These are phyloP conservation scores for Clarias batrachus DNA, from an alignment of 2,113 vertebrate genomes.

Conservation along the genomic window DNA sequence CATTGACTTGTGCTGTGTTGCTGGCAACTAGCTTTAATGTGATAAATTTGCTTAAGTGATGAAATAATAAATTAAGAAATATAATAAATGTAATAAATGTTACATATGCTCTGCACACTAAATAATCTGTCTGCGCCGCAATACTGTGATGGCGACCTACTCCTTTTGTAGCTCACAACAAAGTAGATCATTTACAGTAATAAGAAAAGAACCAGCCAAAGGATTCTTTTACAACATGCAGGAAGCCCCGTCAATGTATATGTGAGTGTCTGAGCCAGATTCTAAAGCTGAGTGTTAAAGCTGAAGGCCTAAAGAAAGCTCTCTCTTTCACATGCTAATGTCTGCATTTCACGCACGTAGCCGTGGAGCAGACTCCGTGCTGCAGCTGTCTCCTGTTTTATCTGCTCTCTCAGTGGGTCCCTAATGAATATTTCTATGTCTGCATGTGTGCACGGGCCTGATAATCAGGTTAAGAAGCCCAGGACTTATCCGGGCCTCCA, in stretches of 20 bases:
- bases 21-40: too few species aligned
- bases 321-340: constrained; percentile 73
- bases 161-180: constrained; percentile 20
- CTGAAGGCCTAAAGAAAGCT: constrained; percentile 64
- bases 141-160: constrained; percentile 29
- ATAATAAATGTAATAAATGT: neutral
- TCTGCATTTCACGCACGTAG: constrained; percentile 61
- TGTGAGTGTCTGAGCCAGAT: constrained; percentile 28
- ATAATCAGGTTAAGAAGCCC: constrained; percentile 77
- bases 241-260: constrained; percentile 18
- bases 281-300: constrained; percentile 57
- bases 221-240: constrained; percentile 32
- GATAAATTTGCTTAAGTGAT: neutral
- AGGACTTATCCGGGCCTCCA: constrained; percentile 76
- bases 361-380: constrained; percentile 65
- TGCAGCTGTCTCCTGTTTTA: constrained; percentile 74
- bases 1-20: too few species aligned
- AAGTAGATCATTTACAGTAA: constrained; percentile 53
- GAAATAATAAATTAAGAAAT: neutral
- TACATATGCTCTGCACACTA: neutral
- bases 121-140: constrained; percentile 30
- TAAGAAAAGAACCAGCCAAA: constrained; percentile 37
- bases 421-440: constrained; percentile 77
- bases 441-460: constrained; percentile 74
- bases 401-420: constrained; percentile 74